Evolutionary conservation across 2,797 vertebrate genomes (phyloP).

Genomic region (Potorous gilbertii): DNA sequence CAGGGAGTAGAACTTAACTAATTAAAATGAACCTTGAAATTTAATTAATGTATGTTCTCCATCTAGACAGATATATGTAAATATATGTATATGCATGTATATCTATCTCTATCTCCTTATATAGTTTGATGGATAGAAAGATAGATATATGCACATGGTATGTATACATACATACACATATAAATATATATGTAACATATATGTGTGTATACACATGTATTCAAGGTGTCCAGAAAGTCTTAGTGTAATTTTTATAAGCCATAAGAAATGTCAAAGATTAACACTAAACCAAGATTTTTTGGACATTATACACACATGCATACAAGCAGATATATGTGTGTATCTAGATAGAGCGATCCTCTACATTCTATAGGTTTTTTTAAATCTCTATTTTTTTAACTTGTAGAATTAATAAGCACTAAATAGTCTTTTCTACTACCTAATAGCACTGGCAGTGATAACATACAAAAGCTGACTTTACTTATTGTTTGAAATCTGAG

Average conservation of each 20-base stretch:
- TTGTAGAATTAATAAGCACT: constrained; percentile 38
- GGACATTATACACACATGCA: not conserved
- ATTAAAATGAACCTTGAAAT: constrained; percentile 55
- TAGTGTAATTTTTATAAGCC: not conserved
- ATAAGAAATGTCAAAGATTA: not conserved
- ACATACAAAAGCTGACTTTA: not conserved
- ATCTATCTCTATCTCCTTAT: not conserved
- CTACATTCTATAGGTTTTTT: not conserved
- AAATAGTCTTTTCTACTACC: constrained; percentile 20
- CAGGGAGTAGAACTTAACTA: constrained; percentile 51
- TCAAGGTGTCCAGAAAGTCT: not conserved
- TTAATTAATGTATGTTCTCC: constrained; percentile 36
- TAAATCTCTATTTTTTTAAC: constrained; percentile 15
- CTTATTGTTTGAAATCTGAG: constrained; percentile 15
- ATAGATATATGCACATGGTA: not conserved
- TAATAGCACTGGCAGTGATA: constrained; percentile 46
- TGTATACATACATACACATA: no score
- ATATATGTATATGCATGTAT: not conserved
- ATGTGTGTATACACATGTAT: not conserved
- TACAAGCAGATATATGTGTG: not conserved
- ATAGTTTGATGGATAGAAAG: not conserved
- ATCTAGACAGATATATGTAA: not conserved
- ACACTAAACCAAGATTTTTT: not conserved
- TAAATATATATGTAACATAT: not conserved
- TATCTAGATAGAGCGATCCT: not conserved